A percentile compares a stretch with the other conserved stretches of the same genome.
Evolutionary conservation across 2,113 vertebrate genomes (phyloP).

Genomic region (Elephas maximus): DNA sequence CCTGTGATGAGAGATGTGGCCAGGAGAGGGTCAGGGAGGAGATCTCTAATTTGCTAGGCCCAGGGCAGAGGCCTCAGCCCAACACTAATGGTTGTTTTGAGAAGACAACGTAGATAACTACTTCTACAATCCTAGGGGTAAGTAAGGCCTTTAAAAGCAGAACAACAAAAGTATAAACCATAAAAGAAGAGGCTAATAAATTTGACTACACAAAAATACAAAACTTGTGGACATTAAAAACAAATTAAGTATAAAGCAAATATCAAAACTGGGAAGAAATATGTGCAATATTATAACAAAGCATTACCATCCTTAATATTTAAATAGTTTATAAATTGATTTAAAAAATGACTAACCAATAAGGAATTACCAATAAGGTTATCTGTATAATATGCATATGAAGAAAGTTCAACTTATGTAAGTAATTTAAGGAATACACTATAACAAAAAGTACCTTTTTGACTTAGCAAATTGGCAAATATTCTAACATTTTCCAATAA

Average conservation of each 20-base stretch:
- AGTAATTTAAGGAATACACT: neutral
- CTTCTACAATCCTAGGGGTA: neutral
- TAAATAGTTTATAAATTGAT: conserved; percentile 21
- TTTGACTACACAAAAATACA: neutral
- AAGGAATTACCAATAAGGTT: neutral
- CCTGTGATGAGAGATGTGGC: neutral
- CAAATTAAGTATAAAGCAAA: conserved; percentile 13
- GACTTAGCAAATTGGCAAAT: conserved; percentile 32
- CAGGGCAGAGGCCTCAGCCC: neutral
- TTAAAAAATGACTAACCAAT: neutral
- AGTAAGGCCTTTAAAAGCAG: neutral
- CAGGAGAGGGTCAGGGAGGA: neutral
- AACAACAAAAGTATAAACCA: conserved; percentile 26
- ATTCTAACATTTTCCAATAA: conserved; percentile 2
- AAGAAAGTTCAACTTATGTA: conserved; percentile 11
- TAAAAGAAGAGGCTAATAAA: conserved; percentile 8
- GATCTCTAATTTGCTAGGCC: neutral
- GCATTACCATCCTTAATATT: conserved; percentile 4
- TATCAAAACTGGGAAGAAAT: conserved; percentile 44
- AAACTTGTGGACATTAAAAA: conserved; percentile 10
- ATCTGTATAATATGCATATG: neutral
- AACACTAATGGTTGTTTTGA: neutral
- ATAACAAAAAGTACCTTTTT: conserved; percentile 12
- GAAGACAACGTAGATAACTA: neutral
- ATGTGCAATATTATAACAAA: conserved; percentile 10